Conservation (phyloP, 2,888 invertebrate genomes). For the Lasioglossum malachurum region DNA sequence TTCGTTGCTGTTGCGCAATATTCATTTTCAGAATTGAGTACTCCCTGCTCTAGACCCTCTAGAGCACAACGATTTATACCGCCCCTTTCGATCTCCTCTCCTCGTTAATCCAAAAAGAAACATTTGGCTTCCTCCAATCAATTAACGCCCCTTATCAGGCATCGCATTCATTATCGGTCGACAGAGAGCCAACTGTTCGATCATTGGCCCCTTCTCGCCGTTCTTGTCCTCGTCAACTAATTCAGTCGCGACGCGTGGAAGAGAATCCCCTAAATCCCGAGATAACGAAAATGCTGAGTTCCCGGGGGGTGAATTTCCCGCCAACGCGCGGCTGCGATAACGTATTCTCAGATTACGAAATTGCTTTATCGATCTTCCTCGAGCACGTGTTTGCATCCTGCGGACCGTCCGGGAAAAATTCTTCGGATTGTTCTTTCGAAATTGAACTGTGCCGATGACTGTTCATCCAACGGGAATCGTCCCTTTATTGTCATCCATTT, state of each 20-base stretch:
- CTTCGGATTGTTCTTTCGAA: not conserved
- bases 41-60: too few relatives aligned
- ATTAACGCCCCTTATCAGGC: constrained; percentile 1
- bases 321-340: not conserved
- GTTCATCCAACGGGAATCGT: not conserved
- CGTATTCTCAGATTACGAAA: constrained; percentile 7
- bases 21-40: not conserved
- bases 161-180: not conserved
- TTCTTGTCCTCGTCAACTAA: not conserved
- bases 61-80: too few relatives aligned
- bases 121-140: not conserved
- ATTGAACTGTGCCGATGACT: not conserved
- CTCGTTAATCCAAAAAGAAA: not conserved
- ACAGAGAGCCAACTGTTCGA: not conserved
- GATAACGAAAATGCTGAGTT: constrained; percentile 12
- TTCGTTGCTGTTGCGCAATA: not conserved
- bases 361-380: not conserved
- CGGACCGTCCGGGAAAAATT: not conserved
- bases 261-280: not conserved
- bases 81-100: not conserved
- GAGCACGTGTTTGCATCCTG: not conserved
- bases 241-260: not conserved
- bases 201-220: not conserved
- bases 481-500: not conserved
- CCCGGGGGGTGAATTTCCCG: not conserved